These are phyloP conservation scores for Sebastes aleutianus DNA, from an alignment of 2,797 vertebrate genomes.

Conservation along the genomic window DNA sequence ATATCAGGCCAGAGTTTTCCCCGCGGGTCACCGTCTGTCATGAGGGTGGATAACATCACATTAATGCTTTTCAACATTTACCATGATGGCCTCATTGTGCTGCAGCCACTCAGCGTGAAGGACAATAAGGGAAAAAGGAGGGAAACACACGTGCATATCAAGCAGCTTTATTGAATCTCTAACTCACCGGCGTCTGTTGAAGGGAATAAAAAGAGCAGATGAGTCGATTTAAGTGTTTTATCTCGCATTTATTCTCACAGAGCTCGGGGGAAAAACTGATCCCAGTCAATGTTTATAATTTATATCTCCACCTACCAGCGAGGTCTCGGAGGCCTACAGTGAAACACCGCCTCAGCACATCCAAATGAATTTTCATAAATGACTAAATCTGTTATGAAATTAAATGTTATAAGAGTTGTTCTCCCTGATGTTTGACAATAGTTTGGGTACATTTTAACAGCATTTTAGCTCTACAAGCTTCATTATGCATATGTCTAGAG, in stretches of 20 bases:
- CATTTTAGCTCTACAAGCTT: background rate
- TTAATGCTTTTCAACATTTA: conserved; percentile 64
- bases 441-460: background rate
- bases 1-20: conserved; percentile 46
- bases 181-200: background rate
- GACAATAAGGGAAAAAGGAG: conserved; percentile 31
- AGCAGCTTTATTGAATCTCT: conserved; percentile 26
- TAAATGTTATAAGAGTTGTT: conserved; percentile 21
- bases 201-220: background rate
- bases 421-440: conserved; percentile 12
- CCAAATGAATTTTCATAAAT: conserved; percentile 39
- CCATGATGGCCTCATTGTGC: conserved; percentile 40
- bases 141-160: conserved; percentile 46
- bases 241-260: conserved; percentile 40
- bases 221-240: conserved; percentile 43
- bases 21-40: conserved; percentile 36
- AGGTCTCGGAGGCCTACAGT: conserved; percentile 32
- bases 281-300: conserved; percentile 63
- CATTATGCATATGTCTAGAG: background rate
- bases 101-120: conserved; percentile 55
- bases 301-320: conserved; percentile 48
- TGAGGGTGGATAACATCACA: conserved; percentile 51
- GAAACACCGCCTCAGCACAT: conserved; percentile 16
- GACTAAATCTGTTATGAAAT: conserved; percentile 40
- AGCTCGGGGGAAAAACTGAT: conserved; percentile 34